phyloP scores from a whole-genome alignment of 92 coral and sea anemone species.

The Isaurus tuberculatus region DNA sequence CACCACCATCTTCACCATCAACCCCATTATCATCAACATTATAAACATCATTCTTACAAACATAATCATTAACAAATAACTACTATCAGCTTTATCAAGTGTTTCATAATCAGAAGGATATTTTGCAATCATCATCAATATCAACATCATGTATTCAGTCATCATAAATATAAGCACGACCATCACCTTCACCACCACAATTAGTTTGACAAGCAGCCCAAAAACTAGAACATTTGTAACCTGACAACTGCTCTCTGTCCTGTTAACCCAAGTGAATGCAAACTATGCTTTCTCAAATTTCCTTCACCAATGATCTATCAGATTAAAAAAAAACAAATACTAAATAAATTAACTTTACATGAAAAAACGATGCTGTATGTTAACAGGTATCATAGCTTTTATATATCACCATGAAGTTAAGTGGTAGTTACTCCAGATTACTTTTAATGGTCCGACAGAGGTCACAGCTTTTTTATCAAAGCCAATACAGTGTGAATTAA shows the following conservation, averaged over 20 bases:
- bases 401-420: too few species aligned
- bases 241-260: constrained; percentile 93
- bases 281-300: constrained; percentile 70
- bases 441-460: too few species aligned
- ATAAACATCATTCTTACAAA: background rate
- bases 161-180: background rate
- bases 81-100: too few species aligned
- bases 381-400: too few species aligned
- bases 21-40: background rate
- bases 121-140: background rate
- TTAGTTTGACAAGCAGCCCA: background rate
- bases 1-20: too few species aligned
- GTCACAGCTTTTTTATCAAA: too few species aligned
- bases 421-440: too few species aligned
- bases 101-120: too few species aligned
- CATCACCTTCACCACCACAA: background rate
- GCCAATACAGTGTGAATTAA: too few species aligned
- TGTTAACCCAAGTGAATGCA: constrained; percentile 86
- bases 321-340: background rate
- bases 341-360: background rate
- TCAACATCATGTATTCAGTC: background rate
- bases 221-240: constrained; percentile 39
- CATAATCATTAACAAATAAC: background rate
- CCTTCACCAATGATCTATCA: constrained; percentile 79
- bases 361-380: too few species aligned